phyloP scores from a whole-genome alignment of 2,797 vertebrate species.

The Semotilus atromaculatus region DNA sequence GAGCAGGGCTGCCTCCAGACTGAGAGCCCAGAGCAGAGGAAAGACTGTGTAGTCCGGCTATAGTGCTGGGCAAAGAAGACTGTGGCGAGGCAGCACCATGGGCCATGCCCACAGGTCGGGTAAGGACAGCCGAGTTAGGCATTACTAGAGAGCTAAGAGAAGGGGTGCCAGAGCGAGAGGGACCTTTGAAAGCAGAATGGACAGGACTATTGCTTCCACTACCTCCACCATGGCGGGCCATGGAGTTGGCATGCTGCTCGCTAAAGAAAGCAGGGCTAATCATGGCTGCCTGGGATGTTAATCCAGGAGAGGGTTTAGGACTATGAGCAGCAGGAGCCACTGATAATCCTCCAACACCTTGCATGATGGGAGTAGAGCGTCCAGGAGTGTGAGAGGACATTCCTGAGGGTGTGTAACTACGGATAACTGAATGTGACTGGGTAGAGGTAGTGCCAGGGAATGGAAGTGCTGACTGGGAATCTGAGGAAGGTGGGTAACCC shows the following conservation, averaged over 20 bases:
- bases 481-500: slow-evolving; percentile 82
- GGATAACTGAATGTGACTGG: slow-evolving; percentile 82
- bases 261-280: slow-evolving; percentile 58
- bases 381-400: slow-evolving; percentile 72
- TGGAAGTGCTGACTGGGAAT: slow-evolving; percentile 77
- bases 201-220: slow-evolving; percentile 88
- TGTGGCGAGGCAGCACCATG: slow-evolving; percentile 83
- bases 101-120: slow-evolving; percentile 79
- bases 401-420: slow-evolving; percentile 86
- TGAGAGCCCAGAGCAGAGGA: slow-evolving; percentile 76
- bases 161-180: slow-evolving; percentile 82
- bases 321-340: slow-evolving; percentile 69
- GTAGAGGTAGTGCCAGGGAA: slow-evolving; percentile 75
- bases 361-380: slow-evolving; percentile 79
- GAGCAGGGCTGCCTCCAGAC: slow-evolving; percentile 75
- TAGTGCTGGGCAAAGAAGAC: slow-evolving; percentile 80
- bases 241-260: slow-evolving; percentile 62
- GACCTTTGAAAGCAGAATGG: slow-evolving; percentile 91
- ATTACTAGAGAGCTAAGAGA: slow-evolving; percentile 82
- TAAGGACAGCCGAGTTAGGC: slow-evolving; percentile 76
- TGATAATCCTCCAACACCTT: slow-evolving; percentile 75
- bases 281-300: slow-evolving; percentile 57
- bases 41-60: slow-evolving; percentile 81
- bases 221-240: slow-evolving; percentile 70
- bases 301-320: slow-evolving; percentile 73